Evolutionary conservation across 2,113 vertebrate species (phyloP), one percentile per base, ranked within the genome.

Genomic region (Daubentonia madagascariensis): DNA sequence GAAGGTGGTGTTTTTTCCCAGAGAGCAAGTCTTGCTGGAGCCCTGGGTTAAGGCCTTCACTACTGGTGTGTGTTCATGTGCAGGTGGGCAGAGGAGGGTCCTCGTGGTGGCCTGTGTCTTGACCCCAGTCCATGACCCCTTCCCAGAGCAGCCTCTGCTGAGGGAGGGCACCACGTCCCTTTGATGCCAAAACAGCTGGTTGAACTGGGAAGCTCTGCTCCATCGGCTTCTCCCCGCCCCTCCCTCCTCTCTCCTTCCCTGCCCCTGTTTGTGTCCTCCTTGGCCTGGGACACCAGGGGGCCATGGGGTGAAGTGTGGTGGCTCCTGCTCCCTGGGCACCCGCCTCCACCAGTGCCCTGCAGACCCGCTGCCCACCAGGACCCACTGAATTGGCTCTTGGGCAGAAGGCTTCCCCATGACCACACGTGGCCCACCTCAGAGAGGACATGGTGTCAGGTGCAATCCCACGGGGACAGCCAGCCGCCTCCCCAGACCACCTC

Each of bases 41-140:
- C 45, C 67, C 84, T 65, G 94, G 97, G 89, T 94, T n/a, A 96
- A 96, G 98, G 98, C 98, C 97, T 98, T 98, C 97, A 97, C 98
- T 96, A 96, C 97, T 98, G 97, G 90, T 70, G 67, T 16, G 88
- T 67, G 75, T 89, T 97, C 96, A 92, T 97, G 95, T 97, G 97
- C 95, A 89, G 98, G 96, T 97, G 87, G 59, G 97, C 96, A 76
- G 92, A 96, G 96, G 97, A 97, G 91, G 35, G 89, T 91, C 28
- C 1, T 11, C 0, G 1, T 4, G 11, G 23, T 32, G n/a, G 67
- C 59, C 9, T 0, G 4, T 0, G 1, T 11, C 61, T 23, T 5
- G 9, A 4, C 90, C 25, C 37, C 32, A 6, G 8, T 1, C 25
- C n/a, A 8, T 45, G 11, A 22, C 68, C 18, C 13, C 2, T 9